phyloP scores from a whole-genome alignment of 2,797 vertebrate genomes.

The Clarias platycephalus region DNA sequence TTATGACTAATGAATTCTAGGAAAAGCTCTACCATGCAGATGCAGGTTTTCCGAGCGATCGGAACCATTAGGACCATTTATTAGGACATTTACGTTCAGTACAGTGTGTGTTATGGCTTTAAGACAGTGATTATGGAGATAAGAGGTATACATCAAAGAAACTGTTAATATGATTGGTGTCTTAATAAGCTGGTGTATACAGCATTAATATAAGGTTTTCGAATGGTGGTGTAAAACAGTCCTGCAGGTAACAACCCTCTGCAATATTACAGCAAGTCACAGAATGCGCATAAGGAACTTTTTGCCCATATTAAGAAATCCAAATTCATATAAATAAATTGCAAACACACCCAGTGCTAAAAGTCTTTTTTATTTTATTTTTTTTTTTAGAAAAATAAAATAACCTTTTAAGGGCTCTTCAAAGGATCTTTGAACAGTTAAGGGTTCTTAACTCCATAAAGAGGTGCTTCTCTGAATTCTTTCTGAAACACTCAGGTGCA shows the following conservation, averaged over 20 bases:
- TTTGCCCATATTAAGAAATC: not conserved
- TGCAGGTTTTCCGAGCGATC: not conserved
- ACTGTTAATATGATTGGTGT: too few species aligned
- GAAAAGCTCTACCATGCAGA: not conserved
- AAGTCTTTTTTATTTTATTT: not conserved
- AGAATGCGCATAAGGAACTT: not conserved
- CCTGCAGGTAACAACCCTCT: not conserved
- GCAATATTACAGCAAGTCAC: not conserved
- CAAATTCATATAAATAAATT: not conserved
- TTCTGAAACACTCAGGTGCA: not conserved
- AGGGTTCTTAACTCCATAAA: conserved; percentile 2
- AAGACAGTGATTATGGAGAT: not conserved
- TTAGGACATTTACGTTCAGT: not conserved
- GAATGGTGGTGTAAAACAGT: not conserved
- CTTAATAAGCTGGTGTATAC: not conserved
- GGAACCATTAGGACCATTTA: too few species aligned
- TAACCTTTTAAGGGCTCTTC: not conserved
- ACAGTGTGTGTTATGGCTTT: not conserved
- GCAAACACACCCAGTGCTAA: not conserved
- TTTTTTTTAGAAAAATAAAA: not conserved
- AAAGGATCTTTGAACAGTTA: not conserved
- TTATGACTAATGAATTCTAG: not conserved
- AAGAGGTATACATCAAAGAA: not conserved
- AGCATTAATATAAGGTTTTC: not conserved
- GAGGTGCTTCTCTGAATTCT: not conserved